Evolutionary conservation across 1,140 invertebrate species (phyloP).

Genomic region (Danaus melanippus): DNA sequence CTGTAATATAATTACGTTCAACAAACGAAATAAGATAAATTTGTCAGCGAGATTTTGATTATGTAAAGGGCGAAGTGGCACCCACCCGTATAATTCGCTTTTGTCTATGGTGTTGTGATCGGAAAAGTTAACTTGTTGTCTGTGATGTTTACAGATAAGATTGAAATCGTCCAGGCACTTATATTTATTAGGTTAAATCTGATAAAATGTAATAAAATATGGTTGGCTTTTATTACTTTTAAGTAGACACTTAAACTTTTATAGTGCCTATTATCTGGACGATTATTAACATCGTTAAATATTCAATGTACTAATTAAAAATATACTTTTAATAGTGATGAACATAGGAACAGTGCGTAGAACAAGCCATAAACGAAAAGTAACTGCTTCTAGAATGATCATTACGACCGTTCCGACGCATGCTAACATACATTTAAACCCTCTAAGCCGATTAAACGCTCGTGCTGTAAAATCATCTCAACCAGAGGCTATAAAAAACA

Average conservation of each 20-base stretch:
- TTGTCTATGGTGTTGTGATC: slow-evolving; percentile 67
- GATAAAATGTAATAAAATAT: too few relatives aligned
- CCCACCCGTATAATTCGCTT: slow-evolving; percentile 57
- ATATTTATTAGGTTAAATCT: too few relatives aligned
- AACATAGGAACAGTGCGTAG: slow-evolving; percentile 32
- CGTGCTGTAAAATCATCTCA: slow-evolving; percentile 26
- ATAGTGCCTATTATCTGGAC: slow-evolving; percentile 33
- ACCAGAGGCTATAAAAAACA: slow-evolving; percentile 40
- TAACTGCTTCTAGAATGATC: slow-evolving; percentile 46
- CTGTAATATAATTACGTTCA: too few relatives aligned
- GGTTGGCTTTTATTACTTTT: slow-evolving; percentile 20
- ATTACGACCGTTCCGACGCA: slow-evolving; percentile 43
- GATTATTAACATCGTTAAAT: slow-evolving; percentile 51
- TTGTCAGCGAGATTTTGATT: too few relatives aligned
- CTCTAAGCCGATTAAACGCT: slow-evolving; percentile 26
- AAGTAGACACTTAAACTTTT: slow-evolving; percentile 29
- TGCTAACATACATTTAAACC: slow-evolving; percentile 33
- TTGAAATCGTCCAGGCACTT: too few relatives aligned
- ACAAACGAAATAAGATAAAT: too few relatives aligned
- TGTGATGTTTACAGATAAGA: not conserved
- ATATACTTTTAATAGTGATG: slow-evolving; percentile 49
- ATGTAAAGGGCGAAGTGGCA: too few relatives aligned
- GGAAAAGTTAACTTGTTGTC: slow-evolving; percentile 60
- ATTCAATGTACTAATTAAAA: slow-evolving; percentile 48
- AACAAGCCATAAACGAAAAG: slow-evolving; percentile 53